phyloP scores from a whole-genome alignment of 1,140 invertebrate species.

The Megathymus violae region DNA sequence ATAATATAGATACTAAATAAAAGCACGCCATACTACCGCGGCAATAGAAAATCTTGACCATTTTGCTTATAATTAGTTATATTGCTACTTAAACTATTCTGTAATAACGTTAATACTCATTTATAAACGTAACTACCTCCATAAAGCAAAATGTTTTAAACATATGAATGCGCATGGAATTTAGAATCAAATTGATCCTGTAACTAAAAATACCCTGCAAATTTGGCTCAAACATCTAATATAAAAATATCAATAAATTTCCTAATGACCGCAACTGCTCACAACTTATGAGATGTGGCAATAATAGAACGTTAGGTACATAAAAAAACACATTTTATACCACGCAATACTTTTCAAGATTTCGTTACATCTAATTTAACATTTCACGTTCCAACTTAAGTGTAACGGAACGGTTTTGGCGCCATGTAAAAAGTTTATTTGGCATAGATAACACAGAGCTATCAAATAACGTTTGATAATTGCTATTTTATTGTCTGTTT shows the following conservation, averaged over 20 bases:
- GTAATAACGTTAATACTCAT: too few relatives aligned
- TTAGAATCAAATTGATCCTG: slow-evolving; percentile 22
- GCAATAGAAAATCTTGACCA: too few relatives aligned
- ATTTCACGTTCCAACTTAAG: slow-evolving; percentile 13
- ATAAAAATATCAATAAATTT: slow-evolving; percentile 59
- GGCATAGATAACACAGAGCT: slow-evolving; percentile 23
- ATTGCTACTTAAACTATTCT: too few relatives aligned
- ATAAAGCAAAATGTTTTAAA: too few relatives aligned
- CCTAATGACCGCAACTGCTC: slow-evolving; percentile 52
- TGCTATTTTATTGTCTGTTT: slow-evolving; percentile 28
- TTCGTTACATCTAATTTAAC: slow-evolving; percentile 12
- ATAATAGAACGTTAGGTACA: slow-evolving; percentile 44
- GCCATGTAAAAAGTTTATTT: slow-evolving; percentile 8
- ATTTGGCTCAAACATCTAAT: slow-evolving; percentile 63
- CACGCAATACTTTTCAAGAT: slow-evolving; percentile 7
- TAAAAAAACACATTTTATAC: slow-evolving; percentile 23
- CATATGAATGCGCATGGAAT: slow-evolving; percentile 21
- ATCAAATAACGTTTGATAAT: slow-evolving; percentile 27
- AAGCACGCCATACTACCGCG: too few relatives aligned
- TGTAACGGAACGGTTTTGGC: slow-evolving; percentile 18
- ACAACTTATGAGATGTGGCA: slow-evolving; percentile 45
- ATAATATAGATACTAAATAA: too few relatives aligned
- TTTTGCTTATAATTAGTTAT: too few relatives aligned
- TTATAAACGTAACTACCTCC: too few relatives aligned
- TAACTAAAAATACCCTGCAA: slow-evolving; percentile 43